These are phyloP conservation scores for Onychostruthus taczanowskii DNA, from an alignment of 2,113 vertebrate genomes.

Conservation along the genomic window DNA sequence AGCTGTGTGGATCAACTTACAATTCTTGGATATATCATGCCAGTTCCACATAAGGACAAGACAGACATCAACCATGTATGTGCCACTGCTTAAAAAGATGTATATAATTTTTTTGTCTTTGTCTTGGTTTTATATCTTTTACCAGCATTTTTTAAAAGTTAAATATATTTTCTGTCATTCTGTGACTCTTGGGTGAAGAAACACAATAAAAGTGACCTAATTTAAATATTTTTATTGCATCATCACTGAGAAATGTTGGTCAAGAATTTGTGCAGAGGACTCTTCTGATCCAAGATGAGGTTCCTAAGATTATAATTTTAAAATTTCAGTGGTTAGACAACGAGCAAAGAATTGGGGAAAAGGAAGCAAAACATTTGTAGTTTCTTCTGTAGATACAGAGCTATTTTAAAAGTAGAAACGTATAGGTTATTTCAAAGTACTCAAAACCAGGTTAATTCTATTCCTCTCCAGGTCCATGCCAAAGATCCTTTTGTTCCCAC, in stretches of 20 bases:
- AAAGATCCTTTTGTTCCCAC: background rate
- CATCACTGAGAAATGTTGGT: background rate
- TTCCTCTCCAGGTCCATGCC: background rate
- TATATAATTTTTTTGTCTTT: background rate
- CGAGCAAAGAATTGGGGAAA: background rate
- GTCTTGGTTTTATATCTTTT: background rate
- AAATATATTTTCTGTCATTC: background rate
- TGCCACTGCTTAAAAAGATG: background rate
- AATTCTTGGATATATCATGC: slow-evolving; percentile 77
- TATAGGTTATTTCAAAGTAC: background rate
- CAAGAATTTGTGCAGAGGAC: background rate
- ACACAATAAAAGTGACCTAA: background rate
- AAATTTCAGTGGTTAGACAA: background rate
- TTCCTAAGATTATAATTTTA: background rate
- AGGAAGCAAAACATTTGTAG: background rate
- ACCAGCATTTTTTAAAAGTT: background rate
- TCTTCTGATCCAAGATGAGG: background rate
- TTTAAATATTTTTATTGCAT: background rate
- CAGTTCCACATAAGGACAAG: background rate
- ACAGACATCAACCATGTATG: slow-evolving; percentile 46
- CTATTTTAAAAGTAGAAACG: background rate
- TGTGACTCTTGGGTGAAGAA: background rate
- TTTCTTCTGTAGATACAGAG: background rate
- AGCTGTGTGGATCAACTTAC: slow-evolving; percentile 77
- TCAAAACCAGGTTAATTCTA: background rate